Percentiles rank a stretch among this genome's conserved stretches.
phyloP scores from a whole-genome alignment of 1,140 invertebrate genomes.

The Oryctes rhinoceros region DNA sequence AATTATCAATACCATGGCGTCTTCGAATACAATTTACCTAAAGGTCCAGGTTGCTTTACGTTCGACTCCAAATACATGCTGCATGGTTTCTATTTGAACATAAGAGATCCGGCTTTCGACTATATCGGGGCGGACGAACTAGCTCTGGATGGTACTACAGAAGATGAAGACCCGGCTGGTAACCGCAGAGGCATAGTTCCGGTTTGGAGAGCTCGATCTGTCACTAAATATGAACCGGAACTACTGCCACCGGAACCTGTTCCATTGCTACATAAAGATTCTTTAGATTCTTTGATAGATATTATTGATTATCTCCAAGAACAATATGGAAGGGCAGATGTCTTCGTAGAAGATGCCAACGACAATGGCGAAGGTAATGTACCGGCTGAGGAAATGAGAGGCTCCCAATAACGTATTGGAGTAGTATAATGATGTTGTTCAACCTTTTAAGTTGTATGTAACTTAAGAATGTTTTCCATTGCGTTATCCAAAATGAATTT shows the following conservation, averaged over 20 bases:
- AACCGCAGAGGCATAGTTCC: slow-evolving; percentile 58
- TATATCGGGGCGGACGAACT: slow-evolving; percentile 63
- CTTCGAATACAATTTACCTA: slow-evolving; percentile 71
- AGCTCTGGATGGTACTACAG: slow-evolving; percentile 57
- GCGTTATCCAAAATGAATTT: too few species aligned
- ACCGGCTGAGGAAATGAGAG: neutral
- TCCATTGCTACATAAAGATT: slow-evolving; percentile 69
- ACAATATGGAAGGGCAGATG: slow-evolving; percentile 42
- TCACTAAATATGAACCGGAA: slow-evolving; percentile 71
- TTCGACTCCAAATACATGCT: slow-evolving; percentile 72
- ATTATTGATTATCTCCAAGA: slow-evolving; percentile 59
- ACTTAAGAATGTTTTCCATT: too few species aligned
- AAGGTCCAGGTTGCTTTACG: slow-evolving; percentile 72
- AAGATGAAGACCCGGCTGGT: slow-evolving; percentile 45
- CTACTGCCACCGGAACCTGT: slow-evolving; percentile 72
- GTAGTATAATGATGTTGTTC: too few species aligned
- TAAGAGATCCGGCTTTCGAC: slow-evolving; percentile 64
- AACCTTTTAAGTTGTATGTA: too few species aligned
- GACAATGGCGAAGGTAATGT: neutral
- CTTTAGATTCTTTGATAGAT: slow-evolving; percentile 60
- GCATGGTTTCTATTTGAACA: slow-evolving; percentile 70
- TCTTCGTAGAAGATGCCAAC: neutral
- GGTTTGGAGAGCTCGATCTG: slow-evolving; percentile 71
- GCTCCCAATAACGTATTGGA: too few species aligned
- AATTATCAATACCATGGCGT: slow-evolving; percentile 71